Conservation (phyloP, 1,140 invertebrate genomes). For the Drosophila quadrilineata region DNA sequence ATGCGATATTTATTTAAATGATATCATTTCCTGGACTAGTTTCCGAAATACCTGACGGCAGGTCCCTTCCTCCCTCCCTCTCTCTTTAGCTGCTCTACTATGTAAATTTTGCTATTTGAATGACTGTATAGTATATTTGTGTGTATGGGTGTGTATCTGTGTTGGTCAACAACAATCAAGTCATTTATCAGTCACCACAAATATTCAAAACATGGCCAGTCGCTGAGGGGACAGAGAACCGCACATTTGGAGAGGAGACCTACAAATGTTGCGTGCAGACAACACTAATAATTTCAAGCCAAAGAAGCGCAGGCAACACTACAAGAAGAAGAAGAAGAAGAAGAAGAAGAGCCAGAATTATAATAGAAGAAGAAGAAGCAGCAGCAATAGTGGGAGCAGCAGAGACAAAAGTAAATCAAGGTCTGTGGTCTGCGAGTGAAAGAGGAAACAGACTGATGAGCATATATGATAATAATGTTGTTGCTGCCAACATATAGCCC, state of each 20-base stretch:
- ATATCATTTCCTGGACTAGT: slow-evolving; percentile 57
- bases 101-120: slow-evolving; percentile 41
- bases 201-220: slow-evolving; percentile 63
- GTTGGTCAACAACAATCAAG: slow-evolving; percentile 32
- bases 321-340: slow-evolving; percentile 14
- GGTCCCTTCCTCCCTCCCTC: no score
- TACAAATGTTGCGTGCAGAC: slow-evolving; percentile 71
- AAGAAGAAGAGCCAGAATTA: slow-evolving; percentile 2
- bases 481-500: no score
- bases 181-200: slow-evolving; percentile 54
- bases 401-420: neutral
- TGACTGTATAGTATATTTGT: neutral
- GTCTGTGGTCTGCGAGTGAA: no score
- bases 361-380: slow-evolving; percentile 3
- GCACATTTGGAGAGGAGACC: no score
- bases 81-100: slow-evolving; percentile 36
- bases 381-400: slow-evolving; percentile 4
- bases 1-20: slow-evolving; percentile 51
- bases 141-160: slow-evolving; percentile 5
- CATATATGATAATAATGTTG: slow-evolving; percentile 35
- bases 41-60: slow-evolving; percentile 41
- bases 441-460: slow-evolving; percentile 61
- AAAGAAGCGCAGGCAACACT: no score
- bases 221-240: no score
- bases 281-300: slow-evolving; percentile 50